These are phyloP conservation scores for Steinernema hermaphroditum DNA, from an alignment of 2,888 invertebrate genomes.

Conservation along the genomic window DNA sequence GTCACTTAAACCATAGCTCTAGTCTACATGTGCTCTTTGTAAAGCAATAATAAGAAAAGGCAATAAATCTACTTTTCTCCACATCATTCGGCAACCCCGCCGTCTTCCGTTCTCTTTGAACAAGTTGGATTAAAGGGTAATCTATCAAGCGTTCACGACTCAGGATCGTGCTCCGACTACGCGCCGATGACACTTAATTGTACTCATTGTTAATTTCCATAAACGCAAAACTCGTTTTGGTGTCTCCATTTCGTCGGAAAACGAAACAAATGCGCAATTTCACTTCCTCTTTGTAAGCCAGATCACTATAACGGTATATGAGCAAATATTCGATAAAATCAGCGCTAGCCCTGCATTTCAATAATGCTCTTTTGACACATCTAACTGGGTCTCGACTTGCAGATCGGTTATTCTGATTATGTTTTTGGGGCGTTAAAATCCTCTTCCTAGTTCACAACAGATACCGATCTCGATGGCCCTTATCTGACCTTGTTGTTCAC, in stretches of 20 bases:
- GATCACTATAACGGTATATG: no score
- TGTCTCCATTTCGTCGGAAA: background rate
- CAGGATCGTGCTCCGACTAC: background rate
- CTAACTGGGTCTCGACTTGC: background rate
- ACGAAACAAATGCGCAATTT: background rate
- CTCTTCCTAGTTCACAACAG: background rate
- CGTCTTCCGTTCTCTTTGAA: background rate
- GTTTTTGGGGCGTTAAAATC: conserved; percentile 9
- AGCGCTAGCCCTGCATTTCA: no score
- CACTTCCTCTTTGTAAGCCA: background rate
- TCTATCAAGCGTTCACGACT: conserved; percentile 13
- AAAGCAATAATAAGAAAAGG: conserved; percentile 1
- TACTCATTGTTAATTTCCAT: conserved; percentile 10
- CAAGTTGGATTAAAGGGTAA: background rate
- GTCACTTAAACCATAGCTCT: conserved; percentile 20
- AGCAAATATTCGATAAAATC: no score
- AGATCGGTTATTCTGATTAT: background rate
- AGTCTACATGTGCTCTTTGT: background rate
- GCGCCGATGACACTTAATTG: conserved; percentile 24
- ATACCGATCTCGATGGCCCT: conserved; percentile 2
- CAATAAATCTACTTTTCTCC: conserved; percentile 2
- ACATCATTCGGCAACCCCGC: background rate
- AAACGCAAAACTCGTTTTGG: conserved; percentile 6
- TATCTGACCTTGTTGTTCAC: conserved; percentile 3
- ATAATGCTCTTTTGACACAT: background rate